Percentiles rank a stretch among this genome's conserved stretches.
These are phyloP conservation scores for Sigmodon hispidus DNA, from an alignment of 2,113 vertebrate species.

Conservation along the genomic window DNA sequence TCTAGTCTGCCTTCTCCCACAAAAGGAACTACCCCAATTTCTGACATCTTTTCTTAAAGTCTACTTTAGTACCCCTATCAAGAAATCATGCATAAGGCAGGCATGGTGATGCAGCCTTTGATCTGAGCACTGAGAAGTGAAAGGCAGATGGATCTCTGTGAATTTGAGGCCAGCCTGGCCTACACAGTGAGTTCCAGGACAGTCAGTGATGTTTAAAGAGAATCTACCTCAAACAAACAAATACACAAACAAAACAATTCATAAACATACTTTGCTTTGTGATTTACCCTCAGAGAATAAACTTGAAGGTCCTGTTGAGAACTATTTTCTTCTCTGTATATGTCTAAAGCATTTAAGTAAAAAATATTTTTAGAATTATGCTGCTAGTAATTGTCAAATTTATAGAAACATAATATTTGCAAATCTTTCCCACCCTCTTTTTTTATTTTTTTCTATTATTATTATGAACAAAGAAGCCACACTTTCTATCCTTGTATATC, in stretches of 20 bases:
- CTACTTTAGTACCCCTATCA: constrained; percentile 40
- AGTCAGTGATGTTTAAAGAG: not conserved
- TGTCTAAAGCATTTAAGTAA: constrained; percentile 31
- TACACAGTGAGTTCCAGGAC: not conserved
- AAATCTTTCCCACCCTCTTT: not conserved
- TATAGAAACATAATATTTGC: constrained; percentile 14
- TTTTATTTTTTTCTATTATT: no score
- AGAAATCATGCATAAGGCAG: not conserved
- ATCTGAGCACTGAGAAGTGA: not conserved
- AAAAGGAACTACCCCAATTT: not conserved
- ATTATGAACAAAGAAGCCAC: no score
- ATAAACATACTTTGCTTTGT: constrained; percentile 28
- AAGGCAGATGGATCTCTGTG: not conserved
- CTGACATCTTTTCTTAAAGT: constrained; percentile 41
- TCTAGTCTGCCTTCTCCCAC: not conserved
- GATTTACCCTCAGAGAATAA: not conserved
- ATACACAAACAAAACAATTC: not conserved
- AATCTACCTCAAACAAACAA: not conserved
- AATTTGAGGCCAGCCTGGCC: not conserved
- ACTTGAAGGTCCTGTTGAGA: not conserved
- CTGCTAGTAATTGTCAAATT: not conserved
- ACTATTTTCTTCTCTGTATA: constrained; percentile 43
- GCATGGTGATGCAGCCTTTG: not conserved
- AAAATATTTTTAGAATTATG: constrained; percentile 57
- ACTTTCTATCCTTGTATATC: no score